These are phyloP conservation scores for Perognathus longimembris DNA, from an alignment of 2,113 vertebrate species.

Conservation along the genomic window DNA sequence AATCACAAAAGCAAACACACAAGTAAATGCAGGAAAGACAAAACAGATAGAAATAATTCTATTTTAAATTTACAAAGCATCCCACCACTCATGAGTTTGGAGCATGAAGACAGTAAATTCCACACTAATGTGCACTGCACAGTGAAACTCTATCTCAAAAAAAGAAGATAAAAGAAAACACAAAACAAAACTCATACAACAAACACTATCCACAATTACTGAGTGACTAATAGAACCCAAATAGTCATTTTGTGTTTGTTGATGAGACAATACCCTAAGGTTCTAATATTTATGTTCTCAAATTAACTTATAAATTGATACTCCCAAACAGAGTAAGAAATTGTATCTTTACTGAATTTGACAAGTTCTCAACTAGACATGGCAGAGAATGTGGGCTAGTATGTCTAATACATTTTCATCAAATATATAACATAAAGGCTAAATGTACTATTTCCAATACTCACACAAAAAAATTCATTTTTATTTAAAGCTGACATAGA, in stretches of 20 bases:
- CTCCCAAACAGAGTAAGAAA: background rate
- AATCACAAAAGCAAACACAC: background rate
- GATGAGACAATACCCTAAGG: background rate
- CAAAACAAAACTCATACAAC: background rate
- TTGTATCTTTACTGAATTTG: slow-evolving; percentile 1
- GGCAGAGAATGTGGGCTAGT: background rate
- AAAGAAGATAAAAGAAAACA: background rate
- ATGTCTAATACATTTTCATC: background rate
- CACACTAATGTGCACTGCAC: background rate
- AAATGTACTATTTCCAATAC: background rate
- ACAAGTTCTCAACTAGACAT: background rate
- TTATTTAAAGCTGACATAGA: background rate
- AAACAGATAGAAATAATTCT: background rate
- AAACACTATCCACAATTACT: background rate
- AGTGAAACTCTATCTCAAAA: background rate
- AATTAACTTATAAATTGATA: background rate
- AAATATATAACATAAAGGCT: background rate
- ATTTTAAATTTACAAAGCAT: background rate
- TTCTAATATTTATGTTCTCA: background rate
- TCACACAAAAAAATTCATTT: background rate
- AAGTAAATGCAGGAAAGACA: background rate
- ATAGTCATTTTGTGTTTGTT: background rate
- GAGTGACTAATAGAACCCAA: background rate
- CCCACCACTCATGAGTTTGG: background rate
- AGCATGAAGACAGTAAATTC: too few relatives aligned